Base-by-base conservation (phyloP, 2,113 vertebrate species). In the Peucedramus taeniatus region DNA sequence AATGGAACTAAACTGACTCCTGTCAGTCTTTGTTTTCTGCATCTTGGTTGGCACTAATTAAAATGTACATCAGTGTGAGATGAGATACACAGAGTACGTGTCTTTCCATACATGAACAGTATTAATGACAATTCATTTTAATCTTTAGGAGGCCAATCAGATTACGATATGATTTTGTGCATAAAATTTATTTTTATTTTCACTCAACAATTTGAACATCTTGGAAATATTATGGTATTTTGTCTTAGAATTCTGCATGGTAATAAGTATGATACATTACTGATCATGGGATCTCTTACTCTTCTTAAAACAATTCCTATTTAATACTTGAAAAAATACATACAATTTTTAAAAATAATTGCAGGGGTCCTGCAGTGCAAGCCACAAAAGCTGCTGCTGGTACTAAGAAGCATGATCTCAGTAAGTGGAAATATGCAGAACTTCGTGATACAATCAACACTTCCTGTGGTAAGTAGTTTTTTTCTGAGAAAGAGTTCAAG, bases 401-500 rank as follows among this genome's bases (percentile, higher is more conserved):
- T 28, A 88, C 98, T 90, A 99, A 99, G 98, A 99, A 99, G 91
- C 98, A 99, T 57, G 99, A 99, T 92, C 98, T 99, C 68, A 99
- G 99, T 98, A 99, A 99, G 94, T 99, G 99, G 99, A 99, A 99
- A 94, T 99, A 99, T 3, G 99, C 99, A 12, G 99, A 99, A 80
- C 98, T 99, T 50, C 98, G 99, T 0, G 99, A 99, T 75, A 98
- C 98, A 96, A 99, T 99, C 98, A 99, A 99, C 60, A 99, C 99
- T 10, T 99, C 99, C 13, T 99, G 99, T 81, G 99, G 99, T 99
- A 97, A 96, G 97, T 40, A 15, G 0, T 0, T 10, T 35, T 51
- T 31, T 56, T 66, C 21, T 59, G 24, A 87, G 61, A 61, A 44
- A n/a, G 44, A 65, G n/a, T 44, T 77, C 19, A 50, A 49, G 13